Evolutionary conservation across 2,113 vertebrate genomes (phyloP), one percentile per base, ranked within the genome.

Genomic region (Malurus elegans): DNA sequence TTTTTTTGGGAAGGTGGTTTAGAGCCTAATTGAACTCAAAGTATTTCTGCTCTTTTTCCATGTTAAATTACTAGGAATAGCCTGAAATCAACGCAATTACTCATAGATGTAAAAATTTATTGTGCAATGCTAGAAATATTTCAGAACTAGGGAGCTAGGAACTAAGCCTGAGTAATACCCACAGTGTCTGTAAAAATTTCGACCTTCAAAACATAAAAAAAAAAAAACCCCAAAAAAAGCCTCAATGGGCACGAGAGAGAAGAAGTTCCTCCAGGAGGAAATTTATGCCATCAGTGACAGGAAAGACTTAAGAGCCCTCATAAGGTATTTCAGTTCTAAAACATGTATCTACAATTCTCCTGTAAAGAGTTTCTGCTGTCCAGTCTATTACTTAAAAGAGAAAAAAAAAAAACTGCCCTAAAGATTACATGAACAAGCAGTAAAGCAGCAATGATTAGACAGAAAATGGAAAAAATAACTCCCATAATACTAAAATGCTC

Each of bases 391-490:
- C 8, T 51, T 72, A 21, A 71, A 79, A 9, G 13, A 62, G 57
- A 60, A 26, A 38, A 10, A 38, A 60, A 26, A 64, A 1, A 4
- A 69, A 1, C 8, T 60, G 32, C 3, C 13, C 6, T 47, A 15
- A 3, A 54, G 6, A 54, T 56, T 61, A 23, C 8, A 51, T 45
- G 18, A 67, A 8, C 4, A 31, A 42, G 9, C 34, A 3, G 21
- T 80, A 89, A 86, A 92, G 21, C 12, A 87, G 21, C 12, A 87
- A 6, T 70, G 9, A 38, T 31, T 36, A 73, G 15, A 53, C 0
- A 14, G 14, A 69, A 48, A 86, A 67, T 1, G 1, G 19, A 31
- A 42, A 64, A 80, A 5, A 4, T 1, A 42, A 40, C 0, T 13
- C 3, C 9, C 18, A 12, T 25, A 51, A 40, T 38, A 47, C 12